Evolutionary conservation across 2,797 vertebrate genomes (phyloP).

Genomic region (Atherinosoma microstoma): DNA sequence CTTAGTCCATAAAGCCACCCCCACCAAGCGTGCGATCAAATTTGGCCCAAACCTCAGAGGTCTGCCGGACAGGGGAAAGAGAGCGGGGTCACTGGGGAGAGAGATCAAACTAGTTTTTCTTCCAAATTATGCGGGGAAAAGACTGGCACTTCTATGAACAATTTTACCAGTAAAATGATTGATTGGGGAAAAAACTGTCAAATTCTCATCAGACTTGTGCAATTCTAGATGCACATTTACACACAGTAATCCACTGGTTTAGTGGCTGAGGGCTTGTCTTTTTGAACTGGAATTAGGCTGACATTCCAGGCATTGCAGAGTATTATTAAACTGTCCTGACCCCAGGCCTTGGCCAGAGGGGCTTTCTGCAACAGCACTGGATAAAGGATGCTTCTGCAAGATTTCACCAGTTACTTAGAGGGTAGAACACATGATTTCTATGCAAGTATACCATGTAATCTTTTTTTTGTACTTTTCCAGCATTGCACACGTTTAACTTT

Average conservation of each 20-base stretch:
- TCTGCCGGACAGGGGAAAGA: constrained; percentile 49
- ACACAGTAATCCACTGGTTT: constrained; percentile 59
- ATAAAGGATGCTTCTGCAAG: constrained; percentile 26
- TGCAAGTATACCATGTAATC: not conserved
- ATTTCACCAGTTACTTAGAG: constrained; percentile 10
- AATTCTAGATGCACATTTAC: constrained; percentile 40
- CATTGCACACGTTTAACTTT: not conserved
- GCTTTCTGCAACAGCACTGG: constrained; percentile 44
- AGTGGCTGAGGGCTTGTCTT: constrained; percentile 59
- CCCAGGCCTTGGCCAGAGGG: constrained; percentile 49
- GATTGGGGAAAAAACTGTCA: constrained; percentile 10
- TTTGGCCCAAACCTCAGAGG: constrained; percentile 76
- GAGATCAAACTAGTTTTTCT: constrained; percentile 40
- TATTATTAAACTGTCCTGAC: constrained; percentile 79
- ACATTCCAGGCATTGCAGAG: constrained; percentile 82
- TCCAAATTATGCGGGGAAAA: constrained; percentile 16
- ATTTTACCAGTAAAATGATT: constrained; percentile 12
- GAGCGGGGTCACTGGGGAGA: constrained; percentile 25
- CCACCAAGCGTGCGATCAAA: constrained; percentile 81
- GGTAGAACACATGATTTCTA: not conserved
- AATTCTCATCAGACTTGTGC: constrained; percentile 31
- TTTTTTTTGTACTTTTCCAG: not conserved
- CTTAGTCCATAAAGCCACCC: constrained; percentile 77
- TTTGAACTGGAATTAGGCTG: constrained; percentile 72
- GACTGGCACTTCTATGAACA: constrained; percentile 14